Evolutionary conservation across 2,113 vertebrate species (phyloP).

Genomic region (Antechinus stuartii): DNA sequence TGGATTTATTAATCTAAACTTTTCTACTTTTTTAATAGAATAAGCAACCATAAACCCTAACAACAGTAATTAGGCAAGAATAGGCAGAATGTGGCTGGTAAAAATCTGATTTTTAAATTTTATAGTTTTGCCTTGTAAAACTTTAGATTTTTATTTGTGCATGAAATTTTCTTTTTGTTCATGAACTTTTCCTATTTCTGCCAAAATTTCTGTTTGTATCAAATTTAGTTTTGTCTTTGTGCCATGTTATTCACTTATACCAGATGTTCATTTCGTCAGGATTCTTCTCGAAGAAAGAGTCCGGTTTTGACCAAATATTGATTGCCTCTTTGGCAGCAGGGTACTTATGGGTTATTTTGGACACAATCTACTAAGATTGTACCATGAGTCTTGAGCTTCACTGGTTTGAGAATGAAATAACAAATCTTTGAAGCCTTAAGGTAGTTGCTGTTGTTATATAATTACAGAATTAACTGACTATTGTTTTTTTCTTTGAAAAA

Average conservation of each 20-base stretch:
- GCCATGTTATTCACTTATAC: slow-evolving; percentile 18
- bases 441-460: not conserved
- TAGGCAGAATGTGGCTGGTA: not conserved
- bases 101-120: slow-evolving; percentile 30
- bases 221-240: slow-evolving; percentile 17
- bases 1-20: not conserved
- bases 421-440: not conserved
- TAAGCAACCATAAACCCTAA: slow-evolving; percentile 2
- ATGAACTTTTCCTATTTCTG: not conserved
- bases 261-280: not conserved
- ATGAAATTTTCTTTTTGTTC: slow-evolving; percentile 29
- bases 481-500: slow-evolving; percentile 17
- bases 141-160: slow-evolving; percentile 1
- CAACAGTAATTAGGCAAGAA: not conserved
- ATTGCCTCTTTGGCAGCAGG: not conserved
- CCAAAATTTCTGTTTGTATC: slow-evolving; percentile 4
- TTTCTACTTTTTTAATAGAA: slow-evolving; percentile 1
- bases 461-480: slow-evolving; percentile 5
- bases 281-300: not conserved
- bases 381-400: not conserved
- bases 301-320: not conserved
- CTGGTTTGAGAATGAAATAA: not conserved
- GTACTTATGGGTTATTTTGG: not conserved
- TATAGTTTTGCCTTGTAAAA: slow-evolving; percentile 16
- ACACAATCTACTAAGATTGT: not conserved